phyloP scores from a whole-genome alignment of 2,797 vertebrate genomes.

The Sebastes nivosus region DNA sequence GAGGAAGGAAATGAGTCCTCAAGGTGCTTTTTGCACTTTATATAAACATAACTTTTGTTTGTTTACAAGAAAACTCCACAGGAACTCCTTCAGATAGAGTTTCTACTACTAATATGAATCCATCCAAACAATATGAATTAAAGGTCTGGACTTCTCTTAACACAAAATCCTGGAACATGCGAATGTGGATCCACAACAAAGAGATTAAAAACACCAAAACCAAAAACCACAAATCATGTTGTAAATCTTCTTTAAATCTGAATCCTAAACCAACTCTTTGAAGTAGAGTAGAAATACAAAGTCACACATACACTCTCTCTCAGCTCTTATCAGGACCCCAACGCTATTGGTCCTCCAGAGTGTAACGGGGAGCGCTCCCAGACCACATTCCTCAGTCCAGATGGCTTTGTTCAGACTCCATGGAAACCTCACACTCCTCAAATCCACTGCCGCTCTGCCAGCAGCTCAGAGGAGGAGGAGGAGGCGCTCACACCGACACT shows the following conservation, averaged over 20 bases:
- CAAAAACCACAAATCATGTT: background rate
- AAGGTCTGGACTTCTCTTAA: background rate
- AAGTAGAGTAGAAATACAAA: background rate
- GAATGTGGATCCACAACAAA: background rate
- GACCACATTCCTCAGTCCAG: slow-evolving; percentile 78
- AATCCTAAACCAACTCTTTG: background rate
- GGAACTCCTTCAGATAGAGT: background rate
- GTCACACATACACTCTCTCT: background rate
- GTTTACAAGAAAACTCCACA: background rate
- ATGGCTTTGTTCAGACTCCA: slow-evolving; percentile 81
- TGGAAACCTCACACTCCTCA: slow-evolving; percentile 74
- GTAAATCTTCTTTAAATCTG: background rate
- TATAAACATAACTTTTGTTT: background rate
- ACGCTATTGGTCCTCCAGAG: slow-evolving; percentile 37
- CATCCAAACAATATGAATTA: background rate
- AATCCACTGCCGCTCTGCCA: slow-evolving; percentile 49
- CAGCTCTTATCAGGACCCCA: slow-evolving; percentile 58
- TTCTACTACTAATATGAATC: background rate
- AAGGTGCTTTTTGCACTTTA: background rate
- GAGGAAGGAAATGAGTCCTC: background rate
- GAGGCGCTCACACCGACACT: background rate
- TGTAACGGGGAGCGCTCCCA: slow-evolving; percentile 54
- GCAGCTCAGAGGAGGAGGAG: slow-evolving; percentile 44
- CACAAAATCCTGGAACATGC: background rate
- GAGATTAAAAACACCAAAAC: background rate